phyloP scores from a whole-genome alignment of 2,797 vertebrate genomes.

The Macroramphosus scolopax region DNA sequence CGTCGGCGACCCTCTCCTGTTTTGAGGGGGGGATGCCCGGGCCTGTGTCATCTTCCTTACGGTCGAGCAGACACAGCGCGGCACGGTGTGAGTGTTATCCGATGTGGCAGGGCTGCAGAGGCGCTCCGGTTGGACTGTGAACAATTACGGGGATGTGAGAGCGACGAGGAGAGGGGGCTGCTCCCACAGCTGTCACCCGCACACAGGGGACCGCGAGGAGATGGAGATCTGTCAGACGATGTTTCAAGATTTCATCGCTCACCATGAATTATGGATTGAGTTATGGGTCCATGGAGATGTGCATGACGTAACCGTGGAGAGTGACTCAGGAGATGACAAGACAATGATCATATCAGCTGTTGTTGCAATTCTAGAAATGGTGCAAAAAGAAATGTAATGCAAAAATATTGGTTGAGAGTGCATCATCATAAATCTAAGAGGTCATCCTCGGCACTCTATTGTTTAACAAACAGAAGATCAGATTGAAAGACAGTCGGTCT shows the following conservation, averaged over 20 bases:
- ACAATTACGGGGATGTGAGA: constrained; percentile 73
- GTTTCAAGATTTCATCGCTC: constrained; percentile 51
- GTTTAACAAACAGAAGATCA: too few species aligned
- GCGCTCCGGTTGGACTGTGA: constrained; percentile 47
- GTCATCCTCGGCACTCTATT: too few species aligned
- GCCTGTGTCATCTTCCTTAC: constrained; percentile 47
- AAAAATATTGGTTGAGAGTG: constrained; percentile 1
- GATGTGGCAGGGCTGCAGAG: constrained; percentile 68
- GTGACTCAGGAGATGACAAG: constrained; percentile 11
- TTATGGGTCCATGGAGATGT: constrained; percentile 34
- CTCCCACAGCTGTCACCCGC: constrained; percentile 69
- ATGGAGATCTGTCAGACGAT: constrained; percentile 63
- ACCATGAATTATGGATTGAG: constrained; percentile 65
- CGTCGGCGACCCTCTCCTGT: constrained; percentile 16
- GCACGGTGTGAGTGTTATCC: constrained; percentile 57
- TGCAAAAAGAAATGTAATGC: constrained; percentile 9
- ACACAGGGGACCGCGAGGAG: constrained; percentile 50
- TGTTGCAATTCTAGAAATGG: constrained; percentile 13
- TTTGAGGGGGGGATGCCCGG: constrained; percentile 38
- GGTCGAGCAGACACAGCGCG: constrained; percentile 33
- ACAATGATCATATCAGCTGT: constrained; percentile 6
- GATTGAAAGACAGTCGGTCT: too few species aligned
- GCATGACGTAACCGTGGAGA: constrained; percentile 33
- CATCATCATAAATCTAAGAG: constrained; percentile 17
- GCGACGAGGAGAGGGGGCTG: constrained; percentile 38